These are phyloP conservation scores for Arctia plantaginis DNA, from an alignment of 2,888 invertebrate species.

Conservation along the genomic window DNA sequence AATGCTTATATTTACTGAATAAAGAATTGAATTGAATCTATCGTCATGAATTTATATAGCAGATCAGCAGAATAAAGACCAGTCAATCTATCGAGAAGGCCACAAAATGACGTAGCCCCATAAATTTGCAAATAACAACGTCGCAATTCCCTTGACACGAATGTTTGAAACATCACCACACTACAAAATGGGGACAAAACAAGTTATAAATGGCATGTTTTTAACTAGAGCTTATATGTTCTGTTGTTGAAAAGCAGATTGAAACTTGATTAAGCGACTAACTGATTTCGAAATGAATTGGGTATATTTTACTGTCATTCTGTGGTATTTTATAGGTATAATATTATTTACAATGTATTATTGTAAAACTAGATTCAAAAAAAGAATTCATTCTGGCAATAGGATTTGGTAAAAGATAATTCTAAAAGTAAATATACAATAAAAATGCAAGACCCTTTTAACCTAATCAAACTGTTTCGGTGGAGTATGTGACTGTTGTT, in stretches of 20 bases:
- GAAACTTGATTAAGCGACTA: conserved; percentile 11
- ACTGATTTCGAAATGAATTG: conserved; percentile 25
- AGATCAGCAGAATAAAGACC: neutral
- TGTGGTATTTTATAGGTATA: neutral
- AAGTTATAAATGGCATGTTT: conserved; percentile 48
- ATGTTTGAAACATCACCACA: conserved; percentile 17
- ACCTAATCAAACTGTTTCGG: too few species aligned
- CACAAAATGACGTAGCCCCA: conserved; percentile 1
- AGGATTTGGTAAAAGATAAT: neutral
- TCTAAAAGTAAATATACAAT: too few species aligned
- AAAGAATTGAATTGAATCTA: too few species aligned
- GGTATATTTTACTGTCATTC: neutral
- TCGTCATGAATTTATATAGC: neutral
- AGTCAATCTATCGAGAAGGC: neutral
- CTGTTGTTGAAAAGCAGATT: conserved; percentile 23
- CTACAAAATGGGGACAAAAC: conserved; percentile 27
- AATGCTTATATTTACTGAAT: too few species aligned
- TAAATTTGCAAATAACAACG: conserved; percentile 17
- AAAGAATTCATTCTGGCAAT: neutral
- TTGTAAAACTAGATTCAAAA: neutral
- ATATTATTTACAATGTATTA: too few species aligned
- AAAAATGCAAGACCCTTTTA: too few species aligned
- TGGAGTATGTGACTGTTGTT: too few species aligned
- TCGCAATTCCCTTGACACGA: conserved; percentile 41
- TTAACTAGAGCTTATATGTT: conserved; percentile 30